Conservation (phyloP, 2,888 invertebrate species). For the Trachelus stipa region DNA sequence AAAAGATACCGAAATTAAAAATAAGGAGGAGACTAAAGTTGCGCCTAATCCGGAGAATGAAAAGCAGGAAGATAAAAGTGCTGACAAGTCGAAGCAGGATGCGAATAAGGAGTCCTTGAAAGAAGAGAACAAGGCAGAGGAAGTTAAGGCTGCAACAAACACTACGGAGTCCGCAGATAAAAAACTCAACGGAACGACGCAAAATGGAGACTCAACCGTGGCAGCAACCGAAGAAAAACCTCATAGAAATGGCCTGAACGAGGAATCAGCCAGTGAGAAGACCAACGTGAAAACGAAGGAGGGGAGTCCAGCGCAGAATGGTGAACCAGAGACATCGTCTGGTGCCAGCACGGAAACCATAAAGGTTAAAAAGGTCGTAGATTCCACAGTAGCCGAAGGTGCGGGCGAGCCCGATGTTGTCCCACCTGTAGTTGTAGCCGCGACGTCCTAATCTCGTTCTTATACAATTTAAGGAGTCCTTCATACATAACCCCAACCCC, state of each 20-base stretch:
- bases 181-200: constrained; percentile 50
- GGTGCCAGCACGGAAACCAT: constrained; percentile 48
- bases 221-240: constrained; percentile 44
- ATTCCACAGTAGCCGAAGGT: constrained; percentile 56
- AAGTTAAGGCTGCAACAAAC: constrained; percentile 13
- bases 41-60: constrained; percentile 26
- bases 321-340: constrained; percentile 49
- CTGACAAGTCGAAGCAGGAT: constrained; percentile 19
- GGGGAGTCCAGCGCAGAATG: constrained; percentile 50
- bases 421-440: constrained; percentile 59
- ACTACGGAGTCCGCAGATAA: constrained; percentile 34
- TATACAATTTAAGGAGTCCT: constrained; percentile 50
- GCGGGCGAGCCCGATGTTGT: constrained; percentile 62
- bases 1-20: constrained; percentile 21
- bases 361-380: constrained; percentile 62
- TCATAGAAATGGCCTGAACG: constrained; percentile 59
- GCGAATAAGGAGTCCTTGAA: constrained; percentile 12
- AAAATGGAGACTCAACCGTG: constrained; percentile 43
- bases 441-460: constrained; percentile 63
- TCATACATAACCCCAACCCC: constrained; percentile 57
- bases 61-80: constrained; percentile 5
- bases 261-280: constrained; percentile 47
- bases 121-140: constrained; percentile 12
- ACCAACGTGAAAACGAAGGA: constrained; percentile 34
- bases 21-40: constrained; percentile 26